phyloP scores from a whole-genome alignment of 2,888 invertebrate species.

The Aphelenchoides bicaudatus region DNA sequence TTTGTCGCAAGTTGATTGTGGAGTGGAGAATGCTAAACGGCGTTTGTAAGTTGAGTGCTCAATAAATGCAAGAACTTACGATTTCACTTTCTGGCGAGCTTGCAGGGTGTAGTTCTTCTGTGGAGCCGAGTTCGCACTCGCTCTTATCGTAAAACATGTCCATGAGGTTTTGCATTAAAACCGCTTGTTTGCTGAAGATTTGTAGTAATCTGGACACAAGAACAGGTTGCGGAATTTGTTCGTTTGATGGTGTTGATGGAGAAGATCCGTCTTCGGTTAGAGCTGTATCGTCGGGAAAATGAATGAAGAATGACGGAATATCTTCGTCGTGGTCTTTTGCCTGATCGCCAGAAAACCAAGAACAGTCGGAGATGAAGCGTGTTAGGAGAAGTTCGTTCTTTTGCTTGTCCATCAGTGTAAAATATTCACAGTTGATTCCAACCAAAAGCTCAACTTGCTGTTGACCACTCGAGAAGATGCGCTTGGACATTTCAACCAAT shows the following conservation, averaged over 20 bases:
- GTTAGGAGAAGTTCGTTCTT: slow-evolving; percentile 63
- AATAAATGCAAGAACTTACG: too few species aligned
- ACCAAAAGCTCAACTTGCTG: slow-evolving; percentile 73
- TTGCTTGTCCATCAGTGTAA: slow-evolving; percentile 79
- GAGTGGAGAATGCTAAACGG: too few species aligned
- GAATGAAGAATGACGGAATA: slow-evolving; percentile 71
- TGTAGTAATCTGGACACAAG: slow-evolving; percentile 19
- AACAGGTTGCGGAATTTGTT: too few species aligned
- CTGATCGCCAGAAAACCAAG: slow-evolving; percentile 34
- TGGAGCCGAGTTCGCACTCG: too few species aligned
- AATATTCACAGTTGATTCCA: slow-evolving; percentile 79
- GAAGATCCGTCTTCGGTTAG: slow-evolving; percentile 1
- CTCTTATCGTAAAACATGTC: too few species aligned
- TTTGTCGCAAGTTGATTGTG: too few species aligned
- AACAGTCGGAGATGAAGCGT: slow-evolving; percentile 43
- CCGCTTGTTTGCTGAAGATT: slow-evolving; percentile 67
- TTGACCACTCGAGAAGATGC: slow-evolving; percentile 24
- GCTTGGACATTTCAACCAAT: slow-evolving; percentile 23
- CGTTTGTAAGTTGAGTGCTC: too few species aligned
- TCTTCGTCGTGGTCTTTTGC: slow-evolving; percentile 20
- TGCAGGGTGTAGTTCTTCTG: too few species aligned
- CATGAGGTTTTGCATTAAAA: slow-evolving; percentile 43
- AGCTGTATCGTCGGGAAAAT: slow-evolving; percentile 67
- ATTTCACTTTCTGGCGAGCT: too few species aligned
- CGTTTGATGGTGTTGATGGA: slow-evolving; percentile 13